These are phyloP conservation scores for Centruroides sculpturatus DNA, from an alignment of 1,140 invertebrate genomes.

Conservation along the genomic window DNA sequence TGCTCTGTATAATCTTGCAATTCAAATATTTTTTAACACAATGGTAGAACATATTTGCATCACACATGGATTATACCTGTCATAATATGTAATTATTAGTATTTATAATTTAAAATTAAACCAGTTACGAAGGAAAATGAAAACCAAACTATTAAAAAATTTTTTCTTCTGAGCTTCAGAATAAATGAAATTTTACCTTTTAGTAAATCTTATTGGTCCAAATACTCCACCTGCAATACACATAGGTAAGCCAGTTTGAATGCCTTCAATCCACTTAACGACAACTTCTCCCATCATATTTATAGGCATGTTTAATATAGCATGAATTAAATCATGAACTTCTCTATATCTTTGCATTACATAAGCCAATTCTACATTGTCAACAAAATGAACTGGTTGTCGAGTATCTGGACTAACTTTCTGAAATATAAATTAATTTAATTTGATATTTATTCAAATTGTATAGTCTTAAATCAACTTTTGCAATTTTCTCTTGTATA, in stretches of 20 bases:
- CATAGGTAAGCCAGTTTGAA: slow-evolving; percentile 82
- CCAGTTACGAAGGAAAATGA: background rate
- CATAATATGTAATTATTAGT: background rate
- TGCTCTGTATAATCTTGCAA: no score
- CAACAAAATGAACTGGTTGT: slow-evolving; percentile 72
- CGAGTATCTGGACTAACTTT: slow-evolving; percentile 87
- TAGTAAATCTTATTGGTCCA: slow-evolving; percentile 60
- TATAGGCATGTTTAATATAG: slow-evolving; percentile 79
- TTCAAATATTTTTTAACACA: background rate
- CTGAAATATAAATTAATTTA: slow-evolving; percentile 39
- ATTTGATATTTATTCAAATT: no score
- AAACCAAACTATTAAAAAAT: slow-evolving; percentile 2
- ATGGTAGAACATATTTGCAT: background rate
- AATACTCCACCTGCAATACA: slow-evolving; percentile 72
- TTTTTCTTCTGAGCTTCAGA: background rate
- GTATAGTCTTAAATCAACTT: background rate
- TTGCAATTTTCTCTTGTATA: no score
- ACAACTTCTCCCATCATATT: slow-evolving; percentile 75
- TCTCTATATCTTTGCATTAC: slow-evolving; percentile 95
- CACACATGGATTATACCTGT: background rate
- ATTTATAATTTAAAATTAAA: background rate
- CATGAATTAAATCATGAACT: slow-evolving; percentile 88
- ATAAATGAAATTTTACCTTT: slow-evolving; percentile 43
- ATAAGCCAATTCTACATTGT: slow-evolving; percentile 81
- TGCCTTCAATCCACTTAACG: slow-evolving; percentile 93